A percentile compares a stretch with the other conserved stretches of the same genome.
Conservation (phyloP, 2,888 invertebrate species). For the Drosophila yooni region DNA sequence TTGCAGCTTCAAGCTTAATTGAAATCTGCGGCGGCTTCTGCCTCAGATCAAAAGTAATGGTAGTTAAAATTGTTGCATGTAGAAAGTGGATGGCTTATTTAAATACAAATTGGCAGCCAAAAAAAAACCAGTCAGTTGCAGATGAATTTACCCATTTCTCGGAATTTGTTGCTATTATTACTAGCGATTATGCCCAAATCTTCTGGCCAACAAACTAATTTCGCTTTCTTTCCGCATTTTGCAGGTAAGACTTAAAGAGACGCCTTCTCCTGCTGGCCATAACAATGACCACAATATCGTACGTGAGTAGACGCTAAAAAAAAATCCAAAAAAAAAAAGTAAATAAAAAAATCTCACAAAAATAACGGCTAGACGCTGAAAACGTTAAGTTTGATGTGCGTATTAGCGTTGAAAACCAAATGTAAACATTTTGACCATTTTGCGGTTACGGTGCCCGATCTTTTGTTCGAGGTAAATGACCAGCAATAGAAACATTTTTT, state of each 20-base stretch:
- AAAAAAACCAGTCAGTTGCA: background rate
- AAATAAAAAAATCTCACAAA: constrained; percentile 14
- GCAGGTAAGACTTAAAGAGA: constrained; percentile 60
- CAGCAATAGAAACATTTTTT: constrained; percentile 25
- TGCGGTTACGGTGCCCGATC: constrained; percentile 37
- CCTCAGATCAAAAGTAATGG: constrained; percentile 34
- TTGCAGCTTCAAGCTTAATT: constrained; percentile 48
- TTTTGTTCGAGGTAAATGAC: constrained; percentile 43
- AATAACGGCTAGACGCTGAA: background rate
- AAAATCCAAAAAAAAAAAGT: constrained; percentile 2
- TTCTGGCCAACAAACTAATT: constrained; percentile 47
- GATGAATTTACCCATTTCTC: constrained; percentile 8
- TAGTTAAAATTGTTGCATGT: constrained; percentile 40
- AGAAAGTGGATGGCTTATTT: constrained; percentile 64
- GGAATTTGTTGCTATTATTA: constrained; percentile 33
- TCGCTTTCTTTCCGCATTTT: constrained; percentile 52
- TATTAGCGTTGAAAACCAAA: constrained; percentile 68
- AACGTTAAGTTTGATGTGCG: constrained; percentile 51
- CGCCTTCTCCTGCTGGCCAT: constrained; percentile 10
- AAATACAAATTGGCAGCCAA: constrained; percentile 49
- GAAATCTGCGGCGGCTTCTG: constrained; percentile 52
- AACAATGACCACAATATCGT: constrained; percentile 57
- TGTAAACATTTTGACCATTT: constrained; percentile 72
- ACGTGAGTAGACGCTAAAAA: constrained; percentile 59
- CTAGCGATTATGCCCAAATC: constrained; percentile 35